Base-by-base conservation (phyloP, 30 jellyfish, hydroid and myxozoan genomes). In the Hydra vulgaris region DNA sequence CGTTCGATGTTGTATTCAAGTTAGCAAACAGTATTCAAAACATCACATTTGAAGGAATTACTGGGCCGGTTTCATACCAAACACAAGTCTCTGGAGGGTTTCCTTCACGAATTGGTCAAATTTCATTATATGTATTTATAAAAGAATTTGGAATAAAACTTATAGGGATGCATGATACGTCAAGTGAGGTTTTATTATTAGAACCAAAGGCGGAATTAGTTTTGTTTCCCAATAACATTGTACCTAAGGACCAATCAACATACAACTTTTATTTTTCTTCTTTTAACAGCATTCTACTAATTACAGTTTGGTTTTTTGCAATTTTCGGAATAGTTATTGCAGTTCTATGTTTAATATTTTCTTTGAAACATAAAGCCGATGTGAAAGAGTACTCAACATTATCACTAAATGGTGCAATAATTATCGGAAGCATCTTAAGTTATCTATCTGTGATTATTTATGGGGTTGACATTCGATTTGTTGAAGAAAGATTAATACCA, bases 381-480 rank as follows among this genome's bases (percentile, higher is more conserved):
- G 8, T 16, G 27, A 5, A 5, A 40, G 15, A 68, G 8, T 20
- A n/a, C 16, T 20, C 75, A 16, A 15, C 26, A n/a, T 18, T 18
- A 20, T 69, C 84, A 82, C 76, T 91, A 61, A 84, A 91, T 84
- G 78, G 82, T 74, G 86, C 83, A 74, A 87, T 91, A 71, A 74
- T 87, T 16, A 69, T 81, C 26, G 98, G 98, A 0, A 73, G 95
- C 67, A 69, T 91, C 15, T 79, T 91, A 19, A 86, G 98, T 53
- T 91, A 86, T 81, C 78, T 74, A 19, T 88, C 98, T 8, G 98
- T 87, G 7, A 80, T 91, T 23, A 79, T 86, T 0, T 82, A 70
- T 70, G 98, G 98, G 0, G 18, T 91, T 76, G 98, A 91, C 84
- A 79, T 92, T 25, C 77, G 98, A 72, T 75, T 91, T 23, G 73